These are phyloP conservation scores for Cyprinodon tularosa DNA, from an alignment of 2,113 vertebrate species.

Conservation along the genomic window DNA sequence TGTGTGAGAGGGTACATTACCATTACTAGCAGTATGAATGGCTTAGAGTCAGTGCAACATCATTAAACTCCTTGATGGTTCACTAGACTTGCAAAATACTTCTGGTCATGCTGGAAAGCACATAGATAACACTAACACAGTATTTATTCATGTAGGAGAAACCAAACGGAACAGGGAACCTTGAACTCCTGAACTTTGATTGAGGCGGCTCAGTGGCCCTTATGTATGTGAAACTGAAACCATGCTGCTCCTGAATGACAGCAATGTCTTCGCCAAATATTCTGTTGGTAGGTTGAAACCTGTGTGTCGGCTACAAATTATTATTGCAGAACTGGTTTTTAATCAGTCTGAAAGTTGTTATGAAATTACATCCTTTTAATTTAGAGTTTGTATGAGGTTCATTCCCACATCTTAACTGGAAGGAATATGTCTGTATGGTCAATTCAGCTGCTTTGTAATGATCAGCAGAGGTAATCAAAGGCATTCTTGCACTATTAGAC, in stretches of 20 bases:
- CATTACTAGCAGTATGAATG: too few species aligned
- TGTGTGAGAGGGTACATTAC: too few species aligned
- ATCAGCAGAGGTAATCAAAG: slow-evolving; percentile 33
- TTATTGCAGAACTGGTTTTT: neutral
- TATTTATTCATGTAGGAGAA: neutral
- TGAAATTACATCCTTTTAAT: neutral
- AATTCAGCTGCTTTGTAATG: neutral
- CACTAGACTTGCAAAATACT: neutral
- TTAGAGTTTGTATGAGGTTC: neutral
- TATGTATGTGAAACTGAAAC: neutral
- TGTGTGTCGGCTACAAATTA: too few species aligned
- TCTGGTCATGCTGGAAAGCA: neutral
- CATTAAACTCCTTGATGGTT: too few species aligned
- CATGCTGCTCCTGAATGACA: neutral
- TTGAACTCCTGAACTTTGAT: neutral
- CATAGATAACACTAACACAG: neutral
- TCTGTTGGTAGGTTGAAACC: too few species aligned
- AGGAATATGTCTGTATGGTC: neutral
- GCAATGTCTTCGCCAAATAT: too few species aligned
- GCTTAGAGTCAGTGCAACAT: too few species aligned
- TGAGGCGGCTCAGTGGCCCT: neutral
- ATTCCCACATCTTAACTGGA: neutral
- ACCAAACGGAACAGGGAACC: neutral
- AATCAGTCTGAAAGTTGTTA: slow-evolving; percentile 4
- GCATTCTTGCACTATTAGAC: slow-evolving; percentile 48